phyloP scores from a whole-genome alignment of 2,888 invertebrate genomes.

The Auanema freiburgensis region DNA sequence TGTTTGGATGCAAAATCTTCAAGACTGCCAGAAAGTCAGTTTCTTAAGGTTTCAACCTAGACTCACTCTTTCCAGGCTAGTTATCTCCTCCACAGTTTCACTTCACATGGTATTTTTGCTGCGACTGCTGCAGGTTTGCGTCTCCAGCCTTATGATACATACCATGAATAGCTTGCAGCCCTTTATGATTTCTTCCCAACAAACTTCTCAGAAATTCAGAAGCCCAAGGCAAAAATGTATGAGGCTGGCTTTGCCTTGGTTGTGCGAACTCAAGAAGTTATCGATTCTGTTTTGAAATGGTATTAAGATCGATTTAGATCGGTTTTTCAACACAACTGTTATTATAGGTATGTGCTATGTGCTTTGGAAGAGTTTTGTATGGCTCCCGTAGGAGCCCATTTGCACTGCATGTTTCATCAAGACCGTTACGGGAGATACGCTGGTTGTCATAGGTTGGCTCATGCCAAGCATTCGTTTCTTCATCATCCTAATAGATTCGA shows the following conservation, averaged over 20 bases:
- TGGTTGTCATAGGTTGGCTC: constrained; percentile 19
- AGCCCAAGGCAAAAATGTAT: constrained; percentile 41
- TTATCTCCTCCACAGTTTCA: constrained; percentile 44
- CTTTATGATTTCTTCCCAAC: constrained; percentile 62
- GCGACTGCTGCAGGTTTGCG: constrained; percentile 43
- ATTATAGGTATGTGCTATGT: constrained; percentile 19
- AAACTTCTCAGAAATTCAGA: constrained; percentile 48
- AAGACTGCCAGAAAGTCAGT: constrained; percentile 27
- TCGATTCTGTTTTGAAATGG: constrained; percentile 61
- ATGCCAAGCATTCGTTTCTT: too few species aligned
- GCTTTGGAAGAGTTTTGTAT: constrained; percentile 14
- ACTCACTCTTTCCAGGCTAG: constrained; percentile 12
- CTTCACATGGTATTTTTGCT: constrained; percentile 50
- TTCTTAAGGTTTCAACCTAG: not conserved
- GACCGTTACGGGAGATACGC: not conserved
- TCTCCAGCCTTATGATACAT: not conserved
- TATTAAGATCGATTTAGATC: constrained; percentile 4
- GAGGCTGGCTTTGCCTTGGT: constrained; percentile 48
- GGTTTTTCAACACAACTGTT: too few species aligned
- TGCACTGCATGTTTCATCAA: constrained; percentile 1
- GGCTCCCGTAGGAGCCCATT: constrained; percentile 1
- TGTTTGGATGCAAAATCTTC: constrained; percentile 24
- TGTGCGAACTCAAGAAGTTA: constrained; percentile 15
- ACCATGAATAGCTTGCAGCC: constrained; percentile 26
- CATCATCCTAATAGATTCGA: constrained; percentile 25